A percentile compares a stretch with the other conserved stretches of the same genome.
phyloP scores from a whole-genome alignment of 1,140 invertebrate genomes.

The Vanessa atalanta region DNA sequence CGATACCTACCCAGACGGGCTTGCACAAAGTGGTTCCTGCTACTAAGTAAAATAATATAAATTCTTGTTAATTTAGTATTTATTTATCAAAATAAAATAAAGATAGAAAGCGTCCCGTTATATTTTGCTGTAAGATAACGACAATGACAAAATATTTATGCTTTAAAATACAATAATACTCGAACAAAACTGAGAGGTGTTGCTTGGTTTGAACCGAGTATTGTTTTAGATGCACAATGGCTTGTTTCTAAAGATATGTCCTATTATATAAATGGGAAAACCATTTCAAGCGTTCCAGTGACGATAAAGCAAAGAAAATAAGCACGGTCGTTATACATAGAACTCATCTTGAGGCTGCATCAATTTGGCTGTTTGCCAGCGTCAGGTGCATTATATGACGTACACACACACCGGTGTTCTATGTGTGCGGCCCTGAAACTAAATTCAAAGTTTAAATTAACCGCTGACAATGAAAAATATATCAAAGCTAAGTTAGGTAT shows the following conservation, averaged over 20 bases:
- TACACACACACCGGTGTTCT: not conserved
- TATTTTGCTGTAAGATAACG: too few species aligned
- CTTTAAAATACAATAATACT: too few species aligned
- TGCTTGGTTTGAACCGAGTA: too few species aligned
- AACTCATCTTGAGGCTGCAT: constrained; percentile 7
- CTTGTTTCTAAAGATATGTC: not conserved
- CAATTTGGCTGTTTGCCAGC: constrained; percentile 1
- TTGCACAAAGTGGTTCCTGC: too few species aligned
- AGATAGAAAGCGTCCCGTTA: too few species aligned
- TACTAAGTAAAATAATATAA: too few species aligned
- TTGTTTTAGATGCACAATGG: not conserved
- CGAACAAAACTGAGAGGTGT: too few species aligned
- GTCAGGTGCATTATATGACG: constrained; percentile 10
- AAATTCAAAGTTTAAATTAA: not conserved
- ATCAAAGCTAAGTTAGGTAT: not conserved
- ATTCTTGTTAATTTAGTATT: too few species aligned
- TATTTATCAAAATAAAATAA: too few species aligned
- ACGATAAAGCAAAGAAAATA: constrained; percentile 11
- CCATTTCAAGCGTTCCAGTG: not conserved
- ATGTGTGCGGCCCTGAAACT: not conserved
- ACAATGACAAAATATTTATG: too few species aligned
- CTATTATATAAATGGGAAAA: constrained; percentile 6
- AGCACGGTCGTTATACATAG: constrained; percentile 7
- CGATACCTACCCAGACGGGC: too few species aligned
- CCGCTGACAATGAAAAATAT: not conserved